Evolutionary conservation across 1,140 invertebrate species (phyloP).

Genomic region (Drosophila azteca): DNA sequence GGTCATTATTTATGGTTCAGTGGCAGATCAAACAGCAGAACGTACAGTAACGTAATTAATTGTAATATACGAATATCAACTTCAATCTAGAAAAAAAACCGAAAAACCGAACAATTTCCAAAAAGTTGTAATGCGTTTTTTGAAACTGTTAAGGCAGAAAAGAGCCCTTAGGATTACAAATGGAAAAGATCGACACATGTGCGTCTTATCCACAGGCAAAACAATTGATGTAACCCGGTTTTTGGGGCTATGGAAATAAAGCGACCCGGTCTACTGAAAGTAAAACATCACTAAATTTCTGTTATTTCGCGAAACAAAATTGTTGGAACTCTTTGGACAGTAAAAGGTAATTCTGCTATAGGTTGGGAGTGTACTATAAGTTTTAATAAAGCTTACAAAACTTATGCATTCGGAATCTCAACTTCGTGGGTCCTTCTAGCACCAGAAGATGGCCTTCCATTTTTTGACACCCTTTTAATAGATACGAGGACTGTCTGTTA

Average conservation of each 20-base stretch:
- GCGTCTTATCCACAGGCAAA: slow-evolving; percentile 10
- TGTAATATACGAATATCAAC: slow-evolving; percentile 57
- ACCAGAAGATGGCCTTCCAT: too few relatives aligned
- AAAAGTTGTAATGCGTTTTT: slow-evolving; percentile 36
- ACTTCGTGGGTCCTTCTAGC: too few relatives aligned
- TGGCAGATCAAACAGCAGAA: slow-evolving; percentile 35
- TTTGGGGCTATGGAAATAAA: slow-evolving; percentile 73
- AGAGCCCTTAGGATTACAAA: slow-evolving; percentile 31
- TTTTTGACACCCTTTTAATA: too few relatives aligned
- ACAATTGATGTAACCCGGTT: slow-evolving; percentile 40
- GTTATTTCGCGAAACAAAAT: background rate
- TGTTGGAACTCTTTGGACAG: too few relatives aligned
- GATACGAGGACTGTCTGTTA: too few relatives aligned
- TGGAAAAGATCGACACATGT: background rate
- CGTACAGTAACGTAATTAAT: slow-evolving; percentile 45
- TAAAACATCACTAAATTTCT: slow-evolving; percentile 17
- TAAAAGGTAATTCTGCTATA: background rate
- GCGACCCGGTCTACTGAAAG: slow-evolving; percentile 65
- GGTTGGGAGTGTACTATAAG: background rate
- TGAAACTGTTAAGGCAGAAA: slow-evolving; percentile 20
- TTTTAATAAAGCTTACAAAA: too few relatives aligned
- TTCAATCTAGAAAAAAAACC: slow-evolving; percentile 33
- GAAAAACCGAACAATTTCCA: slow-evolving; percentile 19
- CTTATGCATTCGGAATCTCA: too few relatives aligned
- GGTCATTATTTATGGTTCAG: slow-evolving; percentile 49